Base-by-base conservation (phyloP, 2,113 vertebrate genomes). In the Anarhynchus alexandrinus region DNA sequence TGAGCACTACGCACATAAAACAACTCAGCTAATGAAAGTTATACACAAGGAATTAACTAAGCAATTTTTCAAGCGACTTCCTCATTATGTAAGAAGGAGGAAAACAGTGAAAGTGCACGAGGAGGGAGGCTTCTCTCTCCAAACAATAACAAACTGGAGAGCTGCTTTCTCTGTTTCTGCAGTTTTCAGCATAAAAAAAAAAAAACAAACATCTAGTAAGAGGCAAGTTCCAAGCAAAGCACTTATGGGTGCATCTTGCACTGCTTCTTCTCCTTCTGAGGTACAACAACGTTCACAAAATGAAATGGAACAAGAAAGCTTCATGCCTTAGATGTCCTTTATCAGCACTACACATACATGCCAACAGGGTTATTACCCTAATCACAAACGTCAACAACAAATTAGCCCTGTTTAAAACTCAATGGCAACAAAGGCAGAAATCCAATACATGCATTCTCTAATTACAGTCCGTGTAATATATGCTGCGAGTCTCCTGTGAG, bases 371-470 rank as follows among this genome's bases (percentile, higher is more conserved):
- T 80, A 94, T 78, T 96, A 82, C 49, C 94, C 54, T 80, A 90
- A 92, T 83, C 88, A 77, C 61, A 94, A 92, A 91, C 1, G 25
- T 70, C 76, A 80, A 91, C 73, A 94, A 59, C 82, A 97, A 97
- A 95, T 96, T 81, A 96, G 70, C 67, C 76, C 88, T 73, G 57
- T 84, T 91, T 82, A 96, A 96, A 97, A 96, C 86, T 83, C 80
- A 90, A 0, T 7, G 10, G 59, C 86, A 83, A 94, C 64, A 95
- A 97, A 96, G 57, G 85, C 95, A 90, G 89, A 83, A 88, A 71
- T 67, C 49, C 80, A 93, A 86, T 23, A 81, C 61, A 29, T 42
- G 78, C 73, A 70, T 86, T 94, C 91, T 51, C 82, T 87, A 91
- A 93, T 84, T 91, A 81, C 42, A 82, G 73, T 34, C 57, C 59